phyloP scores from a whole-genome alignment of 2,113 vertebrate species.

The Malurus cyaneus region DNA sequence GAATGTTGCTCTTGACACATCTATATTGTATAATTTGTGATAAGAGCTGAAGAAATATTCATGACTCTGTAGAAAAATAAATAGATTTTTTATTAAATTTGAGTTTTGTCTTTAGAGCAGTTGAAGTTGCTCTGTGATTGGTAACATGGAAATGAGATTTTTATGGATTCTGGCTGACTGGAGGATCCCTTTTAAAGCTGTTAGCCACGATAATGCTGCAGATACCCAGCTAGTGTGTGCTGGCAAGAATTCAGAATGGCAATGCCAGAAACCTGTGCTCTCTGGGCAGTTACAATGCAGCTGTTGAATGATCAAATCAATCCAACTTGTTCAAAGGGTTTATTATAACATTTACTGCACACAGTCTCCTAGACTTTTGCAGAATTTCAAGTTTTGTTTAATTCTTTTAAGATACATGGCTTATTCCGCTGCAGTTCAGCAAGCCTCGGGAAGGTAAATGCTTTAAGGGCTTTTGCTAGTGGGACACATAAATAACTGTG shows the following conservation, averaged over 20 bases:
- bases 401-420: neutral
- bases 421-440: neutral
- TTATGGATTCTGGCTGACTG: constrained; percentile 12
- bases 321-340: neutral
- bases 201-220: constrained; percentile 38
- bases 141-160: constrained; percentile 53
- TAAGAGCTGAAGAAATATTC: constrained; percentile 61
- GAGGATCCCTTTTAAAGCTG: constrained; percentile 19
- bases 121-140: constrained; percentile 42
- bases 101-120: constrained; percentile 36
- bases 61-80: constrained; percentile 55
- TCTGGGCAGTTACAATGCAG: constrained; percentile 35
- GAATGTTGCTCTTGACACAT: constrained; percentile 39
- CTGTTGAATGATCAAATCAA: neutral
- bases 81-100: constrained; percentile 63
- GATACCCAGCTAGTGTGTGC: neutral
- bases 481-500: neutral
- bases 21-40: constrained; percentile 50
- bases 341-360: neutral
- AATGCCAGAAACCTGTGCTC: constrained; percentile 18
- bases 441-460: neutral
- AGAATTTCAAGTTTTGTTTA: neutral
- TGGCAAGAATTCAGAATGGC: constrained; percentile 38
- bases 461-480: neutral
- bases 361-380: neutral